A percentile compares a stretch with the other conserved stretches of the same genome.
These are phyloP conservation scores for Sarcophaga caerulescens DNA, from an alignment of 2,888 invertebrate genomes.

Conservation along the genomic window DNA sequence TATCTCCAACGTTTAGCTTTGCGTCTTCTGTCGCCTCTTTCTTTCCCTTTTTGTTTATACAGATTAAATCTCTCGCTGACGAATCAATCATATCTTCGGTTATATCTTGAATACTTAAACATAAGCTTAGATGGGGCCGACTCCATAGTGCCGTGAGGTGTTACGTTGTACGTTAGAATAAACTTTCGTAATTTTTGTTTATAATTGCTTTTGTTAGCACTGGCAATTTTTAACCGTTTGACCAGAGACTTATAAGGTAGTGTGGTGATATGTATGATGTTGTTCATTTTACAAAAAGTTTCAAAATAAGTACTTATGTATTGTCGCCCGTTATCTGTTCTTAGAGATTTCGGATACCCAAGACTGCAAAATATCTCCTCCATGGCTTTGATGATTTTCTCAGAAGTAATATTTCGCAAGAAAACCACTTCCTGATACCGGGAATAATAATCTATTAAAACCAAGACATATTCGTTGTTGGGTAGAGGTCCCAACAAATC, in stretches of 20 bases:
- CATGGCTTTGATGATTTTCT: constrained; percentile 44
- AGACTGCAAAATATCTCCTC: constrained; percentile 53
- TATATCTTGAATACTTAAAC: constrained; percentile 27
- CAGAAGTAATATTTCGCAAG: constrained; percentile 39
- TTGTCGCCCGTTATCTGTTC: constrained; percentile 55
- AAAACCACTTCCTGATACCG: constrained; percentile 47
- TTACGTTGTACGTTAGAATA: constrained; percentile 53
- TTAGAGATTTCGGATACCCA: constrained; percentile 47
- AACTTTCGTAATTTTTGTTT: constrained; percentile 49
- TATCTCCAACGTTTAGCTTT: constrained; percentile 44
- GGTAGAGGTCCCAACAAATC: constrained; percentile 57
- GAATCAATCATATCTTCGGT: too few species aligned
- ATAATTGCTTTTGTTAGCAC: constrained; percentile 29
- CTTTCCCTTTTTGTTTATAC: too few species aligned
- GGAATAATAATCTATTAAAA: constrained; percentile 58
- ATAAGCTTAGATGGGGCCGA: not conserved
- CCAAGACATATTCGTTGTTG: constrained; percentile 55
- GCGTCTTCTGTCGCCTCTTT: too few species aligned
- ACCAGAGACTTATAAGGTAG: constrained; percentile 44
- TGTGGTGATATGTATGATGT: constrained; percentile 43
- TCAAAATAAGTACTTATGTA: constrained; percentile 46
- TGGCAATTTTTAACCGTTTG: constrained; percentile 49
- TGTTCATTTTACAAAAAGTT: constrained; percentile 35
- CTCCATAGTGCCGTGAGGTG: constrained; percentile 39
- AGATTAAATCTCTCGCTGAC: too few species aligned